phyloP scores from a whole-genome alignment of 1,140 invertebrate genomes.

The Saccostrea glomerata region DNA sequence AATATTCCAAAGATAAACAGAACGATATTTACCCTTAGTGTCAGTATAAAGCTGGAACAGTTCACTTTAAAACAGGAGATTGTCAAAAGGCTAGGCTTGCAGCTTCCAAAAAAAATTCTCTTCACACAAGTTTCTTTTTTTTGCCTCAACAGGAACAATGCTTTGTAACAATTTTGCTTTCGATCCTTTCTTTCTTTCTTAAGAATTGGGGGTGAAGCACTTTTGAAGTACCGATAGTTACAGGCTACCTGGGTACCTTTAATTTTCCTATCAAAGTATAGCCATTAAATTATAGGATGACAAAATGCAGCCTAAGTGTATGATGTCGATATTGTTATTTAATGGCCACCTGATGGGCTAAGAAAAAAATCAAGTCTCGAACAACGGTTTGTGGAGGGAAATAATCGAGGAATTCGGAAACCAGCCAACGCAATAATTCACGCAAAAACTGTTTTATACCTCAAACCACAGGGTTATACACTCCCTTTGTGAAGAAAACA shows the following conservation, averaged over 20 bases:
- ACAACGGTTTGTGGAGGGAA: not conserved
- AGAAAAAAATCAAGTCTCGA: not conserved
- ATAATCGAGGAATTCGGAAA: conserved; percentile 5
- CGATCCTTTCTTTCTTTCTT: not conserved
- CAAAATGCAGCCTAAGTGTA: not conserved
- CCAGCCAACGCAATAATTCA: not conserved
- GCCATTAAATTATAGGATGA: conserved; percentile 31
- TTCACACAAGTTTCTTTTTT: not conserved
- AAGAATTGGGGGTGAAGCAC: not conserved
- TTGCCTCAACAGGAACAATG: not conserved
- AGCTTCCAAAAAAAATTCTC: not conserved
- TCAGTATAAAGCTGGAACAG: not conserved
- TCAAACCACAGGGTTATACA: not conserved
- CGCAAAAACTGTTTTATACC: not conserved
- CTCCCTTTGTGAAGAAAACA: not conserved
- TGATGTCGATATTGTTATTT: conserved; percentile 24
- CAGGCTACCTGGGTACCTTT: conserved; percentile 8
- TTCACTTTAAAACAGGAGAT: conserved; percentile 3
- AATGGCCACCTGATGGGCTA: conserved; percentile 18
- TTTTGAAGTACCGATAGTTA: not conserved
- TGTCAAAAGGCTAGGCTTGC: not conserved
- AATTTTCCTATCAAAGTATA: conserved; percentile 26
- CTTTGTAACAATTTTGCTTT: not conserved
- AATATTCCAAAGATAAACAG: conserved; percentile 30
- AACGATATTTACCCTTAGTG: conserved; percentile 5